Base-by-base conservation (phyloP, 1,140 invertebrate species). In the Parapsyche elsis region DNA sequence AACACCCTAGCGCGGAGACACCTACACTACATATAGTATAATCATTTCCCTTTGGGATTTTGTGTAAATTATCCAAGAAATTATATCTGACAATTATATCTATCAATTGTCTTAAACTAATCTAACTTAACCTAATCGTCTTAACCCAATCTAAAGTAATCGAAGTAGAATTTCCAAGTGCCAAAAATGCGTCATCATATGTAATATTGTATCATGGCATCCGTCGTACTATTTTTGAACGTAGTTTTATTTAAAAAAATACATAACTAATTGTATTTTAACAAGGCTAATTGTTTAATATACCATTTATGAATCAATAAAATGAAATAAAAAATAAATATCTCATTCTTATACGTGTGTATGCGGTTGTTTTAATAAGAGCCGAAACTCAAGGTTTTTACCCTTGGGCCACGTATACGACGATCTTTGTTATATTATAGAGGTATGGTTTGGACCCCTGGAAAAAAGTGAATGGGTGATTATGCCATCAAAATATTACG, bases 221-320 rank as follows among this genome's bases (percentile, higher is more conserved):
- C 30, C 30, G 7, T 38, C 30, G 7, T 53, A 1, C 10, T 2
- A 53, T 53, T 53, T 5, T 53, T 2, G 12, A 16, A 12, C 49
- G 49, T 53, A 5, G 16, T 2, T 14, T 1, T 53, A 16, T 16
- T 16, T 5, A 14, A 53, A 53, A 53, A 53, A 53, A 53, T 53
- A 67, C 21, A 30, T 67, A 67, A 67, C 64, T 67, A 67, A 67
- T 67, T 23, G 24, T 67, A 67, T 67, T 67, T 67, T 67, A 67
- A 67, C 64, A 67, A 67, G 64, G 64, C 64, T 67, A 67, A 67
- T 67, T 67, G 64, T 67, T 67, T 67, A 30, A 67, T 67, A 67
- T 67, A 67, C 64, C 64, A 67, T 67, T 53, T 67, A 67, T 67
- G 64, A 67, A 67, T 67, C 64, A 67, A 67, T 67, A 67, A 67